Conservation (phyloP, 2,797 vertebrate species). For the Garrulus glandarius region DNA sequence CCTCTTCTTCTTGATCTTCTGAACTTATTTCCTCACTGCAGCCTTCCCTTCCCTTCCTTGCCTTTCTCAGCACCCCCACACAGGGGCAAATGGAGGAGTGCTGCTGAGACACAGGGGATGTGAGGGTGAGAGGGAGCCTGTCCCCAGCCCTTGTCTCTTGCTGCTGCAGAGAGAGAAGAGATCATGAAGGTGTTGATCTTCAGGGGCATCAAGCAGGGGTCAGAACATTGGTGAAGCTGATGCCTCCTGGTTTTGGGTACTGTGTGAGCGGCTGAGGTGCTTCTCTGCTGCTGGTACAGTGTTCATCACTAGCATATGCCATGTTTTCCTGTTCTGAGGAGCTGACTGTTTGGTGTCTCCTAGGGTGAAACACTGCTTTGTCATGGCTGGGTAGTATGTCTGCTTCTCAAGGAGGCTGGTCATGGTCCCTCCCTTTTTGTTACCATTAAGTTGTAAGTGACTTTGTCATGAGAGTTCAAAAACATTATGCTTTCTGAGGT, state of each 20-base stretch:
- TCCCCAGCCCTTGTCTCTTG: neutral
- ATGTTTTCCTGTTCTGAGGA: rapidly evolving
- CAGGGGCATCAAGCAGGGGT: neutral
- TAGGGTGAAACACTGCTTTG: neutral
- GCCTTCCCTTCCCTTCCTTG: neutral
- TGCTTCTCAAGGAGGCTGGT: neutral
- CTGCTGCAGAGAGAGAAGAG: neutral
- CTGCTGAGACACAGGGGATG: neutral
- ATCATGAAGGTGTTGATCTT: neutral
- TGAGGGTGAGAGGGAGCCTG: neutral
- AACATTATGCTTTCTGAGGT: neutral
- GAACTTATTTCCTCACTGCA: neutral
- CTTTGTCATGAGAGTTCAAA: neutral
- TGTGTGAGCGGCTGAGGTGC: neutral
- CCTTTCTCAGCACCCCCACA: neutral
- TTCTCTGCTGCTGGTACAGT: neutral
- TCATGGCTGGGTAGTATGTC: neutral
- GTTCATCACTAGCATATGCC: neutral
- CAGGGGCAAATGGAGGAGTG: neutral
- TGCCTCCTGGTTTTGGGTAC: neutral
- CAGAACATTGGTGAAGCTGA: neutral
- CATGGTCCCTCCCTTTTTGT: neutral
- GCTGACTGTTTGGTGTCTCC: neutral
- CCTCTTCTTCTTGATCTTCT: neutral
- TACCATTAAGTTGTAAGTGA: neutral